Evolutionary conservation across 2,113 vertebrate genomes (phyloP).

Genomic region (Brienomyrus longianalis): DNA sequence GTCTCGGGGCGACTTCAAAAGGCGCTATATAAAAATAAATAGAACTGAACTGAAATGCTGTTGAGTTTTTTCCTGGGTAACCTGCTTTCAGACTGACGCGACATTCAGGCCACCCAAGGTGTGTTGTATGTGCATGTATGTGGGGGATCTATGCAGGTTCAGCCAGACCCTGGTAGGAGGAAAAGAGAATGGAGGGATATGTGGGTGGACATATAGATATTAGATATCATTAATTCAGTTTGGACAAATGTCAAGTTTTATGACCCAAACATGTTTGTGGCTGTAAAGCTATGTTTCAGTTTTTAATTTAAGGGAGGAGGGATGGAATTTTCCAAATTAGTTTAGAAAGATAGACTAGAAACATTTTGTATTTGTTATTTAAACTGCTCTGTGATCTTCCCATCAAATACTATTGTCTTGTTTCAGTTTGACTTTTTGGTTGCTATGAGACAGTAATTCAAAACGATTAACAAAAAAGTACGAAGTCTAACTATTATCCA

Average conservation of each 20-base stretch:
- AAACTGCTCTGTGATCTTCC: background rate
- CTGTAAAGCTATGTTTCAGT: background rate
- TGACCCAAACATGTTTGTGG: background rate
- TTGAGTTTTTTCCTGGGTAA: background rate
- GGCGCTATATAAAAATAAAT: background rate
- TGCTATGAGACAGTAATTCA: background rate
- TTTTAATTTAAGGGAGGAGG: background rate
- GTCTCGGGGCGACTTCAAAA: background rate
- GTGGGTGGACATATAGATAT: background rate
- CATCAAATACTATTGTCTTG: background rate
- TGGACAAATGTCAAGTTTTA: background rate
- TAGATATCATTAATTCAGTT: background rate
- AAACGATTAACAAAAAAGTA: background rate
- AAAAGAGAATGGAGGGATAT: background rate
- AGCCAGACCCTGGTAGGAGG: background rate
- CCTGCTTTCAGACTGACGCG: background rate
- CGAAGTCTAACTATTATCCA: background rate
- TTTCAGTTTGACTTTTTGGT: background rate
- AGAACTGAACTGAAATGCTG: background rate
- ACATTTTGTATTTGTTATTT: background rate
- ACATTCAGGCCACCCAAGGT: background rate
- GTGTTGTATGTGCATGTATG: background rate
- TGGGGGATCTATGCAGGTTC: background rate
- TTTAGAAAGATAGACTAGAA: background rate
- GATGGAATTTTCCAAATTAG: background rate